Evolutionary conservation across 2,888 invertebrate genomes (phyloP).

Genomic region (Iselma pallidipennis): DNA sequence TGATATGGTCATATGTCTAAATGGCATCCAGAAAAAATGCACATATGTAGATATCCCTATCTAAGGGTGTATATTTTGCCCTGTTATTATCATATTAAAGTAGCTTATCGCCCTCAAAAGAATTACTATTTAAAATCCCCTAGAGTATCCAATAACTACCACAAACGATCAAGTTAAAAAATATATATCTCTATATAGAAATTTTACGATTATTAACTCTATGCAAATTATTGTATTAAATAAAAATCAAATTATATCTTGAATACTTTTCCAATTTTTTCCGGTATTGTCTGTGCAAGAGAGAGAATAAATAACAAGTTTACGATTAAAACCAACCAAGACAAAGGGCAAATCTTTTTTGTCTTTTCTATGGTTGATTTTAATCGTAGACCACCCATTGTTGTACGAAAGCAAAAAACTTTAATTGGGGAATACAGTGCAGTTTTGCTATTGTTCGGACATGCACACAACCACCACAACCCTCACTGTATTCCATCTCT

Average conservation of each 20-base stretch:
- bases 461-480: slow-evolving; percentile 26
- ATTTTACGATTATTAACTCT: background rate
- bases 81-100: slow-evolving; percentile 19
- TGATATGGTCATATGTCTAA: background rate
- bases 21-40: slow-evolving; percentile 7
- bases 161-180: background rate
- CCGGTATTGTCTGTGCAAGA: too few relatives aligned
- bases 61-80: slow-evolving; percentile 6
- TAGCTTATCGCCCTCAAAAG: slow-evolving; percentile 19
- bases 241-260: background rate
- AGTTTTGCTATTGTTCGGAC: slow-evolving; percentile 29
- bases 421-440: slow-evolving; percentile 21
- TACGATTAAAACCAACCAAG: slow-evolving; percentile 8
- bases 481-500: slow-evolving; percentile 12
- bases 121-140: slow-evolving; percentile 4
- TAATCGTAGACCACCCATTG: slow-evolving; percentile 30
- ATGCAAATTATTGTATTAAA: slow-evolving; percentile 1
- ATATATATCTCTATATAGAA: too few relatives aligned
- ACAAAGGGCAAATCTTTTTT: slow-evolving; percentile 8
- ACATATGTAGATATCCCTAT: slow-evolving; percentile 17
- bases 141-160: background rate
- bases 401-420: slow-evolving; percentile 15
- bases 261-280: background rate
- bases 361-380: slow-evolving; percentile 13
- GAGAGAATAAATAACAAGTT: too few relatives aligned